Base-by-base conservation (phyloP, 2,888 invertebrate species). In the Nemoura dubitans region DNA sequence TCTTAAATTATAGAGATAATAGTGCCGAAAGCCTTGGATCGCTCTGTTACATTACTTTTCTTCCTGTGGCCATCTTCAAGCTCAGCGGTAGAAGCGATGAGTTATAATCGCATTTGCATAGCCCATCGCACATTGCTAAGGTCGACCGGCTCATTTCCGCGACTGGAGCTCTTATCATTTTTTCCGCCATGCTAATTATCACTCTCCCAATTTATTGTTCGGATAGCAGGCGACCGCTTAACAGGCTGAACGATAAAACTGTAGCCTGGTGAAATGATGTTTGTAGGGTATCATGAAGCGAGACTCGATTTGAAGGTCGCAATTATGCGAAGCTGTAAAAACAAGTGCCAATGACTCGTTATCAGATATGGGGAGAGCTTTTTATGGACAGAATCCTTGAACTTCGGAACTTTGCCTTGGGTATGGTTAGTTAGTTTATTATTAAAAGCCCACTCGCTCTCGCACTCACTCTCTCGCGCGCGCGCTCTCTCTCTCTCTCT, bases 401-500 rank as follows among this genome's bases (percentile, higher is more conserved):
- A 84, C 84, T 84, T 84, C 84, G 84, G n/a, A 27, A 76, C 59
- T 26, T 16, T 10, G 27, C 30, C 84, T 59, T 84, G 84, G 29
- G 84, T 84, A 84, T 84, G 84, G 84, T 84, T 84, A 84, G 84
- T 84, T 59, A 84, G 84, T 84, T 59, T 84, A 59, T 59, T 59
- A 59, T 59, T 59, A 59, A 59, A 59, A 21, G 1, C 59, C 59
- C 6, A n/a, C n/a, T n/a, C n/a, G n/a, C 28, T 21, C 59, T 3
- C 59, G 3, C 59, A 21, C 14, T 59, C 21, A 1, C 59, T 59
- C 59, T 21, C 59, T 2, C 2, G 6, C 59, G 59, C 3, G 59
- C 27, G 30, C 78, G 5, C 27, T 29, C 29, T 81, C 14, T 29
- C n/a, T 81, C n/a, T 10, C n/a, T 3, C 28, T 21, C 59, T 3